Evolutionary conservation across 2,797 vertebrate species (phyloP).

Genomic region (Alcedo quadribrachys): DNA sequence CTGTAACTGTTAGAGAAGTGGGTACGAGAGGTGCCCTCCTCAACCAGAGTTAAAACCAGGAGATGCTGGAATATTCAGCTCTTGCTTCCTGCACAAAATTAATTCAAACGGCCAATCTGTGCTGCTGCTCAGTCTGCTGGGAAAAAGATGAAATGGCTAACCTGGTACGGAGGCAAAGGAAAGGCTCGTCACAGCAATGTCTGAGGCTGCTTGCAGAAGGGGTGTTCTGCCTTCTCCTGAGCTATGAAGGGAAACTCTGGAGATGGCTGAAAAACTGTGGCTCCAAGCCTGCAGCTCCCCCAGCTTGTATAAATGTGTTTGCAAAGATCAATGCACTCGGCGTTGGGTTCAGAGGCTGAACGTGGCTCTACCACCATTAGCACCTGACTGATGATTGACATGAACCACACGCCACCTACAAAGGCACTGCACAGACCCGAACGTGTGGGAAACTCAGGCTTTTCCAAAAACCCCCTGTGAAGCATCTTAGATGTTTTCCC

Average conservation of each 20-base stretch:
- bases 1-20: neutral
- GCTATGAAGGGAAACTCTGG: neutral
- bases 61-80: neutral
- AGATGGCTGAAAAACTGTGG: neutral
- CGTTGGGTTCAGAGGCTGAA: neutral
- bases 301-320: constrained; percentile 10
- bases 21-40: neutral
- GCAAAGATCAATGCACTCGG: neutral
- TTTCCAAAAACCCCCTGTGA: constrained; percentile 24
- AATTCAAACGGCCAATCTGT: constrained; percentile 9
- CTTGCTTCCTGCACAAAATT: constrained; percentile 1
- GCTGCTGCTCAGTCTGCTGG: constrained; percentile 30
- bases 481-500: constrained; percentile 28
- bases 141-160: constrained; percentile 34
- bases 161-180: neutral
- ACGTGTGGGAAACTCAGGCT: neutral
- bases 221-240: neutral
- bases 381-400: constrained; percentile 59
- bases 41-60: neutral
- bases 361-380: neutral
- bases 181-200: neutral
- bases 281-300: constrained; percentile 17
- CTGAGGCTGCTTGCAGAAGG: neutral
- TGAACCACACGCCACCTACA: constrained; percentile 61
- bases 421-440: neutral